Conservation (phyloP, 2,797 vertebrate genomes). For the Acanthurus tractus region DNA sequence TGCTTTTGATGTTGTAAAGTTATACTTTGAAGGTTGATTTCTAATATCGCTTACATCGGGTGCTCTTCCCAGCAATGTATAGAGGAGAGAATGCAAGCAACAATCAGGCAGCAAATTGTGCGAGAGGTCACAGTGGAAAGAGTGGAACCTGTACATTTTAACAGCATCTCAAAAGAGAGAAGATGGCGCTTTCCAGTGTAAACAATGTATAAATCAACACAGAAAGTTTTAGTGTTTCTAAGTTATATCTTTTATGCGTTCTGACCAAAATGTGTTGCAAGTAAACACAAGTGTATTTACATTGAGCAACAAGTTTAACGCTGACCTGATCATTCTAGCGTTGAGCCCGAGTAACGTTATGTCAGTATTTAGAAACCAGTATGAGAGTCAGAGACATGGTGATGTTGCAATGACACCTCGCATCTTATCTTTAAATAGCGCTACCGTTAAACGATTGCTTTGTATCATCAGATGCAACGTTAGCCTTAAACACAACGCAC, state of each 20-base stretch:
- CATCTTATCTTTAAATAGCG: neutral
- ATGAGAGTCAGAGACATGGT: neutral
- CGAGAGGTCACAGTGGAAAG: too few species aligned
- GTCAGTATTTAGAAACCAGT: too few species aligned
- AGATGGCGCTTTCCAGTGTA: neutral
- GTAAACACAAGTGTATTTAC: too few species aligned
- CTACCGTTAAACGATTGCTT: neutral
- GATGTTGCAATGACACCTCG: too few species aligned
- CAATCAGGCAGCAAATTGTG: neutral
- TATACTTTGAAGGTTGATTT: neutral
- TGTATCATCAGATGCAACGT: neutral
- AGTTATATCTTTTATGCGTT: too few species aligned
- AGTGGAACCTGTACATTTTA: neutral
- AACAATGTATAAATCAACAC: neutral
- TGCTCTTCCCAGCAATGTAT: too few species aligned
- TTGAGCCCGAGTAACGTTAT: too few species aligned
- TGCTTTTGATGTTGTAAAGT: neutral
- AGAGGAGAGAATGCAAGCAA: neutral
- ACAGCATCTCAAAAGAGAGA: neutral
- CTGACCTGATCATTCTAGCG: too few species aligned
- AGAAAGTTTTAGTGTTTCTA: neutral
- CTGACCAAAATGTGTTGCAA: too few species aligned
- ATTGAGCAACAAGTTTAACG: too few species aligned
- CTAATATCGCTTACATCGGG: neutral
- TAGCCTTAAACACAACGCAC: neutral